A percentile compares a stretch with the other conserved stretches of the same genome.
Conservation (phyloP, 2,113 vertebrate genomes). For the Sturnira hondurensis region DNA sequence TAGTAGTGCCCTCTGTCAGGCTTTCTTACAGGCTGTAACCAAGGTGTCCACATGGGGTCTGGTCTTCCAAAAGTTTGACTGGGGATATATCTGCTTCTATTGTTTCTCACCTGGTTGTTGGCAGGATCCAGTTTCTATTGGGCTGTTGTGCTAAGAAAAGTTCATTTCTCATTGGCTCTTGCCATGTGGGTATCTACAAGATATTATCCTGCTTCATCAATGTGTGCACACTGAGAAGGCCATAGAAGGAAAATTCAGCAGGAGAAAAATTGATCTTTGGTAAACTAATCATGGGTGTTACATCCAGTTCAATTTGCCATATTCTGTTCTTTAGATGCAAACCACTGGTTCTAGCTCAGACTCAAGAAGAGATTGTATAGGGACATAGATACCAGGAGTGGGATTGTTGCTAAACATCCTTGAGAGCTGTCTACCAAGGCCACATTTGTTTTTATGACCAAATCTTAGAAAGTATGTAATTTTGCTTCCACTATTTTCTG, state of each 20-base stretch:
- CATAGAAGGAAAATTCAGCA: background rate
- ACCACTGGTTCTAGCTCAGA: background rate
- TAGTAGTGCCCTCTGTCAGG: background rate
- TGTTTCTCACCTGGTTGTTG: background rate
- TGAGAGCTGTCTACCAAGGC: background rate
- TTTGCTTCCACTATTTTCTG: background rate
- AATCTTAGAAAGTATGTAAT: background rate
- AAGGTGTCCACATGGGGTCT: background rate
- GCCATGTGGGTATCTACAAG: background rate
- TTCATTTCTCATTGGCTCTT: background rate
- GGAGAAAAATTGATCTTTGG: background rate
- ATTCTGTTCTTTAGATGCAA: background rate
- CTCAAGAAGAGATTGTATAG: background rate
- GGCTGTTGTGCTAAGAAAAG: background rate
- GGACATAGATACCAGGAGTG: background rate
- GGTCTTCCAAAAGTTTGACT: background rate
- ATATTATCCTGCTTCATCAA: background rate
- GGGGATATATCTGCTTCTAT: background rate
- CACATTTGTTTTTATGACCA: background rate
- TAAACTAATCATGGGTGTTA: background rate
- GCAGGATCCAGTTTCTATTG: background rate
- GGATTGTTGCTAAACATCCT: background rate
- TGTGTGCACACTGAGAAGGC: background rate
- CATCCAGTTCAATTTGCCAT: background rate
- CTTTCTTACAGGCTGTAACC: background rate